A percentile compares a stretch with the other conserved stretches of the same genome.
Conservation (phyloP, 30 jellyfish, hydroid and myxozoan genomes). For the Aurelia sp. region DNA sequence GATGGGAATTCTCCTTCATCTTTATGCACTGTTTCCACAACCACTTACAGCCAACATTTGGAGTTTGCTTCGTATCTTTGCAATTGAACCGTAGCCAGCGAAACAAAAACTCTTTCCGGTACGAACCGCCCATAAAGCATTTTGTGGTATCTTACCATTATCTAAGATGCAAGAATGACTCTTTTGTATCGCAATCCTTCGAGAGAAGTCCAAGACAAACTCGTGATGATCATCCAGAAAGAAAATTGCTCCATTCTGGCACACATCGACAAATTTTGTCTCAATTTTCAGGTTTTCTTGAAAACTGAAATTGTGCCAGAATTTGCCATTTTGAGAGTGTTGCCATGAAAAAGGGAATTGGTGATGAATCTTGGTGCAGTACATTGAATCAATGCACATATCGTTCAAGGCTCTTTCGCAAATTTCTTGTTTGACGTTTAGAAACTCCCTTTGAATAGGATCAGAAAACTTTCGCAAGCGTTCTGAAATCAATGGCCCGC, state of each 20-base stretch:
- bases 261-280: constrained; percentile 20
- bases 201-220: constrained; percentile 18
- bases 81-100: no score
- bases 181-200: constrained; percentile 23
- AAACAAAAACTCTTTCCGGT: no score
- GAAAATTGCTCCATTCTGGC: constrained; percentile 7
- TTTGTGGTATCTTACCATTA: constrained; percentile 5
- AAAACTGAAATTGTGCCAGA: constrained; percentile 25
- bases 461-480: constrained; percentile 38
- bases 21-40: no score
- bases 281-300: constrained; percentile 49
- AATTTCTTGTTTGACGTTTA: not conserved
- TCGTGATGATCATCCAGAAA: constrained; percentile 1
- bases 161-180: not conserved
- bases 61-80: no score
- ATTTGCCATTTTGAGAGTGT: constrained; percentile 10
- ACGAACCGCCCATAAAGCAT: no score
- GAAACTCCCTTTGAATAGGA: not conserved
- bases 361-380: constrained; percentile 35
- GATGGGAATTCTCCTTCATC: no score
- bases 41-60: no score
- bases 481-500: not conserved
- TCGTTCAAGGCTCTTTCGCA: constrained; percentile 18
- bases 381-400: not conserved
- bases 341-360: constrained; percentile 52